A percentile compares a stretch with the other conserved stretches of the same genome.
Evolutionary conservation across 2,888 invertebrate genomes (phyloP).

Genomic region (Gasteruption jaculator): DNA sequence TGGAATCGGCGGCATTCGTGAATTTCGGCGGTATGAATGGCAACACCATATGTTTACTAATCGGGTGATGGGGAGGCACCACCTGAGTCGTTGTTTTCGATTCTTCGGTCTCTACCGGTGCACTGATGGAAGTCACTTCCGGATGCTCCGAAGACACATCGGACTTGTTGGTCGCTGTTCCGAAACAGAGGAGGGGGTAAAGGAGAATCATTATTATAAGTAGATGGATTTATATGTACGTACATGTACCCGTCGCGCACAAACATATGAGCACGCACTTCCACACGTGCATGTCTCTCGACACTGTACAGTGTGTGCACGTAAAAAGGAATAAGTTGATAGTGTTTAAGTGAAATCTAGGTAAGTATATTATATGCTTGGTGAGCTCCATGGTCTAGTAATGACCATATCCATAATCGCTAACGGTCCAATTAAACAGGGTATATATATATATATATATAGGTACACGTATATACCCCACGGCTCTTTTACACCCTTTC

Average conservation of each 20-base stretch:
- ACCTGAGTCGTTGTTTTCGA: slow-evolving; percentile 37
- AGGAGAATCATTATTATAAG: slow-evolving; percentile 29
- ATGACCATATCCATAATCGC: slow-evolving; percentile 44
- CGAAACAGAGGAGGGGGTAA: slow-evolving; percentile 38
- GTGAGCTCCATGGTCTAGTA: slow-evolving; percentile 50
- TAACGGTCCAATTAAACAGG: slow-evolving; percentile 38
- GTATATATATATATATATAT: too few relatives aligned
- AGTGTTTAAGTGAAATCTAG: slow-evolving; percentile 48
- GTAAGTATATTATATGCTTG: slow-evolving; percentile 52
- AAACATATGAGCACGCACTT: too few relatives aligned
- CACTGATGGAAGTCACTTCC: slow-evolving; percentile 51
- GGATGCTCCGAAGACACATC: slow-evolving; percentile 37
- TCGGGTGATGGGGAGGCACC: slow-evolving; percentile 59
- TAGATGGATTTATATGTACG: slow-evolving; percentile 14
- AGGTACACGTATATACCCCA: too few relatives aligned
- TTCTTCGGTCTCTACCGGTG: slow-evolving; percentile 47
- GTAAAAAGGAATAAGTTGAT: slow-evolving; percentile 4
- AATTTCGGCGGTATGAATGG: slow-evolving; percentile 92
- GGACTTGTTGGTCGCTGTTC: slow-evolving; percentile 50
- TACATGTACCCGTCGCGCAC: slow-evolving; percentile 2
- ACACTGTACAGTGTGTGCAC: too few relatives aligned
- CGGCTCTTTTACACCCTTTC: too few relatives aligned
- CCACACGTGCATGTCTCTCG: too few relatives aligned
- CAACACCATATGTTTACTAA: slow-evolving; percentile 79
- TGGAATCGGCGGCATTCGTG: slow-evolving; percentile 70